Conservation (phyloP, 1,140 invertebrate species). For the Aradophagus sp. region DNA sequence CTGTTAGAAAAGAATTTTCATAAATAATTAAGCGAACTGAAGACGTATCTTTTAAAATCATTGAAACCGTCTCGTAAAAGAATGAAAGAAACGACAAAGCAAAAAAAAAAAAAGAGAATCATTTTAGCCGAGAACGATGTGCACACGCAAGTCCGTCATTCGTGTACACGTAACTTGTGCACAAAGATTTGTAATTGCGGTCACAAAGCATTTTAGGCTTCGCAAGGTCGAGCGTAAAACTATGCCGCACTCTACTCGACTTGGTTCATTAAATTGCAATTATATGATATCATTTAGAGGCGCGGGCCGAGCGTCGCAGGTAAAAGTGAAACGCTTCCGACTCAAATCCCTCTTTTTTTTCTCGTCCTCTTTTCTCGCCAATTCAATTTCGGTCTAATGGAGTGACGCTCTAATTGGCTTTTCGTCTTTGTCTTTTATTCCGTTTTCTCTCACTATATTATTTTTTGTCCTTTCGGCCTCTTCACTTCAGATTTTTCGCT, state of each 20-base stretch:
- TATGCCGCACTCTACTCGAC: conserved; percentile 26
- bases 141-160: conserved; percentile 12
- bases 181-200: conserved; percentile 41
- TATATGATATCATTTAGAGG: conserved; percentile 41
- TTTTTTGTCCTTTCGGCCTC: too few relatives aligned
- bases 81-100: too few relatives aligned
- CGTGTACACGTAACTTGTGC: conserved; percentile 19
- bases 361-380: neutral
- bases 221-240: conserved; percentile 46
- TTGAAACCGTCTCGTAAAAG: too few relatives aligned
- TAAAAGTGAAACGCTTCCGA: conserved; percentile 9
- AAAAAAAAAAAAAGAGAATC: too few relatives aligned
- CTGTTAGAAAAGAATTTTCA: too few relatives aligned
- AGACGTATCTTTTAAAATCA: too few relatives aligned
- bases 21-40: too few relatives aligned
- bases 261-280: conserved; percentile 47
- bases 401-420: conserved; percentile 10
- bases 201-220: conserved; percentile 47
- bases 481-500: too few relatives aligned
- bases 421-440: too few relatives aligned
- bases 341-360: neutral
- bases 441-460: too few relatives aligned
- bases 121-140: conserved; percentile 2
- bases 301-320: conserved; percentile 9
- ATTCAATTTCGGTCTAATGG: conserved; percentile 11